A percentile compares a stretch with the other conserved stretches of the same genome.
Conservation (phyloP, 2,113 vertebrate species). For the Rhizomys pruinosus region DNA sequence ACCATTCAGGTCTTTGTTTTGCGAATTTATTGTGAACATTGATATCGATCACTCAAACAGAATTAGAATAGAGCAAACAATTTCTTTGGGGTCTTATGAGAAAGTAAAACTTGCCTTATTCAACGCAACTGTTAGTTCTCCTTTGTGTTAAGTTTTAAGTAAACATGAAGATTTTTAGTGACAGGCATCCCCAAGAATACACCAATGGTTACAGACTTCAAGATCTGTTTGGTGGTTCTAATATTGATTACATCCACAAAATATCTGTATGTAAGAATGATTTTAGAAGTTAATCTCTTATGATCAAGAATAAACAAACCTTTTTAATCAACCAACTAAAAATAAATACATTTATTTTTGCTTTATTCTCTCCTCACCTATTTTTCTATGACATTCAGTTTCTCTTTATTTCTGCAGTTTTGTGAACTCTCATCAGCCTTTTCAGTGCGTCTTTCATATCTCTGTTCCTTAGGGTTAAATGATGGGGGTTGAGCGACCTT, state of each 20-base stretch:
- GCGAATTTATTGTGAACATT: not conserved
- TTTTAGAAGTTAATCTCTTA: not conserved
- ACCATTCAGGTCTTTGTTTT: not conserved
- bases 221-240: not conserved
- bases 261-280: not conserved
- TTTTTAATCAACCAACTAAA: too few species aligned
- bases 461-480: conserved; percentile 75
- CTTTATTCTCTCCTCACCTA: too few species aligned
- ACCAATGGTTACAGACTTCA: not conserved
- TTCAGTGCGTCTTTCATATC: conserved; percentile 66
- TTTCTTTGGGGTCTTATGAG: not conserved
- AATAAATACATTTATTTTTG: too few species aligned
- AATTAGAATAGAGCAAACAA: not conserved
- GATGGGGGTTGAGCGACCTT: conserved; percentile 71
- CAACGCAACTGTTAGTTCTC: not conserved
- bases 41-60: not conserved
- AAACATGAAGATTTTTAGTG: not conserved
- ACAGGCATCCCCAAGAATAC: not conserved
- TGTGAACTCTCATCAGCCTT: conserved; percentile 7
- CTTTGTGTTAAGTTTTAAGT: not conserved
- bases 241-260: not conserved
- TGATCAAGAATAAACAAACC: too few species aligned
- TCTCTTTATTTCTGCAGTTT: not conserved
- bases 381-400: not conserved
- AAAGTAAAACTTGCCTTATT: not conserved